Conservation (phyloP, 92 coral and sea anemone species). For the Virgularia gustaviana region DNA sequence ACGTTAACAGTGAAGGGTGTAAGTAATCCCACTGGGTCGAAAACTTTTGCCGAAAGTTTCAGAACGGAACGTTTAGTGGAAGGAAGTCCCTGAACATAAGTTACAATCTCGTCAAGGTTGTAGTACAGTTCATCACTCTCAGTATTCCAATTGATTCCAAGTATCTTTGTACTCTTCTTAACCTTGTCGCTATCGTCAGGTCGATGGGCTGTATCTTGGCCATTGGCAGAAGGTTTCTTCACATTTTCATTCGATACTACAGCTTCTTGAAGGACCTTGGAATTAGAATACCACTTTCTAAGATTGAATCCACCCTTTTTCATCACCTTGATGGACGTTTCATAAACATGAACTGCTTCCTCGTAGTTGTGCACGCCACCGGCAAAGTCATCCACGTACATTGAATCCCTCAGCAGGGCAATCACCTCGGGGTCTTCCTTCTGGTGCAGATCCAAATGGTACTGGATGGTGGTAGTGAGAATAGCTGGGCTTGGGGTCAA, state of each 20-base stretch:
- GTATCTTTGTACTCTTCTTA: conserved; percentile 38
- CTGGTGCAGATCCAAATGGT: conserved; percentile 32
- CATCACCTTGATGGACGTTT: conserved; percentile 40
- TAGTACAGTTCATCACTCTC: conserved; percentile 50
- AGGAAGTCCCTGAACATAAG: conserved; percentile 6
- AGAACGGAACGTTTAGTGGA: conserved; percentile 27
- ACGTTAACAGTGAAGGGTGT: conserved; percentile 33
- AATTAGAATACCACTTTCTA: conserved; percentile 62
- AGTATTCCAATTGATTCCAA: conserved; percentile 53
- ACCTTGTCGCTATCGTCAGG: too few species aligned
- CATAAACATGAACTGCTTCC: conserved; percentile 49
- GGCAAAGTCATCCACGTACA: conserved; percentile 62
- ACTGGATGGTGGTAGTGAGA: conserved; percentile 25
- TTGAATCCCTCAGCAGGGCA: conserved; percentile 29
- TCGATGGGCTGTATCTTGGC: conserved; percentile 13
- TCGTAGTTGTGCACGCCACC: conserved; percentile 39
- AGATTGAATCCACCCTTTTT: conserved; percentile 48
- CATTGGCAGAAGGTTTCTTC: too few species aligned
- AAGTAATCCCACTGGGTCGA: conserved; percentile 43
- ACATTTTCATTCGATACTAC: too few species aligned
- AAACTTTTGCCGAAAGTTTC: conserved; percentile 33
- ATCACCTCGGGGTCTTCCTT: conserved; percentile 28
- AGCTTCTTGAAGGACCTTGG: conserved; percentile 42
- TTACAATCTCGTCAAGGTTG: conserved; percentile 34
- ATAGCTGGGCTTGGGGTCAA: conserved; percentile 36